Evolutionary conservation across 2,888 invertebrate species (phyloP).

Genomic region (Tinea trinotella): DNA sequence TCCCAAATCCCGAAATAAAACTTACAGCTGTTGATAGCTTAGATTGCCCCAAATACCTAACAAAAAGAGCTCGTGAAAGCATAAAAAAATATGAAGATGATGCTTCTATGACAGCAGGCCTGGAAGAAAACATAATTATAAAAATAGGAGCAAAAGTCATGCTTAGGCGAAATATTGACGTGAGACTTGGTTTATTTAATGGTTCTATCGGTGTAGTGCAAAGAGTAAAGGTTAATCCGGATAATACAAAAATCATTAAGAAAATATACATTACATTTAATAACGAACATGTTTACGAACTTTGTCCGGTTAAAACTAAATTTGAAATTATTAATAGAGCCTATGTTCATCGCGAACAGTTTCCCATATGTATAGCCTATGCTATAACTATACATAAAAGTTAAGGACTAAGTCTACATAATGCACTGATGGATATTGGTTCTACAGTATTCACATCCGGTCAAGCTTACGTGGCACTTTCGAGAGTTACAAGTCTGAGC

Average conservation of each 20-base stretch:
- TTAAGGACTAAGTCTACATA: constrained; percentile 25
- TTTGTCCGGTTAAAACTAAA: constrained; percentile 23
- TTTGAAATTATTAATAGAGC: constrained; percentile 25
- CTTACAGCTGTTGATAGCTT: constrained; percentile 21
- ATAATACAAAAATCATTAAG: constrained; percentile 21
- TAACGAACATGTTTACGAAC: constrained; percentile 20
- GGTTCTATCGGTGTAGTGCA: constrained; percentile 21
- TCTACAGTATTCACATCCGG: constrained; percentile 23
- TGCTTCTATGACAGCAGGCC: constrained; percentile 24
- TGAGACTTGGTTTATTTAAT: constrained; percentile 21
- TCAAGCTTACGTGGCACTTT: constrained; percentile 24
- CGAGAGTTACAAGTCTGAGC: too few species aligned
- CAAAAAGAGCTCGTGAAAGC: constrained; percentile 23
- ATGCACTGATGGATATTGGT: constrained; percentile 24
- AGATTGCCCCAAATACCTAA: constrained; percentile 22
- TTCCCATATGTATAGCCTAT: constrained; percentile 26
- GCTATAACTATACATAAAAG: constrained; percentile 25
- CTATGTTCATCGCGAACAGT: constrained; percentile 25
- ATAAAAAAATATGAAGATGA: constrained; percentile 25
- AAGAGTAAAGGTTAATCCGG: constrained; percentile 22
- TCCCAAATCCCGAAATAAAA: constrained; percentile 22
- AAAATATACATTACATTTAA: constrained; percentile 21
- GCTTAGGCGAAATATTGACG: constrained; percentile 22
- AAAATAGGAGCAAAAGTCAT: constrained; percentile 25
- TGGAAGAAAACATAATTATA: constrained; percentile 24